These are phyloP conservation scores for Vidua macroura DNA, from an alignment of 2,113 vertebrate genomes.

Conservation along the genomic window DNA sequence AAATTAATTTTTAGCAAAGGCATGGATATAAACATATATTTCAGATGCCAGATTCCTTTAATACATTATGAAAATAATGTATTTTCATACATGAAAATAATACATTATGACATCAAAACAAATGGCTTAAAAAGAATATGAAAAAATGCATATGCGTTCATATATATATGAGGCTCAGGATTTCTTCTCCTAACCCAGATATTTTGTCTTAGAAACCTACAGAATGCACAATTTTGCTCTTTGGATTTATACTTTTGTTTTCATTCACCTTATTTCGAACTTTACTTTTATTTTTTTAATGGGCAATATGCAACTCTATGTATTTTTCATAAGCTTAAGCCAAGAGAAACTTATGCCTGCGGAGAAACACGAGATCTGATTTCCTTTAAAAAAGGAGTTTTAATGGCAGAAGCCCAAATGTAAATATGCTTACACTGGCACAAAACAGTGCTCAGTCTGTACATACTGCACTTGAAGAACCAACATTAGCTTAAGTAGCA, in stretches of 20 bases:
- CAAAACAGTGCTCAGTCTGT: neutral
- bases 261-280: neutral
- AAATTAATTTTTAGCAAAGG: neutral
- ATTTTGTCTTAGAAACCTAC: neutral
- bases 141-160: neutral
- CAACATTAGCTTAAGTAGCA: neutral
- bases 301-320: neutral
- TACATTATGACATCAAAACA: neutral
- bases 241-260: neutral
- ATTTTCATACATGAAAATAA: no score
- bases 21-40: neutral
- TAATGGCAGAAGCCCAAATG: neutral
- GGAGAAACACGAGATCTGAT: neutral
- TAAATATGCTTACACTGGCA: slow-evolving; percentile 15
- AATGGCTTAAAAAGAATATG: neutral
- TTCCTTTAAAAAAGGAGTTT: slow-evolving; percentile 25
- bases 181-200: neutral
- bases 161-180: neutral
- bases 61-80: no score
- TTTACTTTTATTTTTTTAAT: neutral
- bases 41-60: neutral
- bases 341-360: neutral
- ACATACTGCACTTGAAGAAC: neutral
- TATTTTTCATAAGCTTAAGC: neutral
- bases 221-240: neutral